A percentile compares a stretch with the other conserved stretches of the same genome.
Conservation (phyloP, 2,888 invertebrate species). For the Zhengitettix transpicula region DNA sequence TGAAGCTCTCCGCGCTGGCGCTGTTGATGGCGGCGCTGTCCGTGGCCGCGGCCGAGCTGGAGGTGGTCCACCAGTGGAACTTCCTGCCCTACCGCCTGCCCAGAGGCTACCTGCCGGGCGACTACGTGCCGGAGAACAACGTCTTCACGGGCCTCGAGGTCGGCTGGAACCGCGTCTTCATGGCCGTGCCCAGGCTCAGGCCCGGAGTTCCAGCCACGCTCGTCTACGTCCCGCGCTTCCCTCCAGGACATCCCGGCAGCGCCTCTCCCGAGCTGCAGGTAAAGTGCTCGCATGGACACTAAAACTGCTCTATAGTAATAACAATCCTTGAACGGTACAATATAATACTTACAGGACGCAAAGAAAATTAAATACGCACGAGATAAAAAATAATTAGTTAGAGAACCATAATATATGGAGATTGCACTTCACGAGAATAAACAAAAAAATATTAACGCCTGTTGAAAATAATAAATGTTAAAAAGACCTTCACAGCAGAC, state of each 20-base stretch:
- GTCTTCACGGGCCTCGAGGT: slow-evolving; percentile 64
- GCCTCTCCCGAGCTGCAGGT: slow-evolving; percentile 44
- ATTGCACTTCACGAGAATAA: too few relatives aligned
- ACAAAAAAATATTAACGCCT: too few relatives aligned
- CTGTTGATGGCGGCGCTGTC: background rate
- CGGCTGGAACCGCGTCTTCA: slow-evolving; percentile 50
- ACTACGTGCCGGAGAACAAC: slow-evolving; percentile 43
- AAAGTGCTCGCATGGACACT: background rate
- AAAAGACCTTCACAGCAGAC: too few relatives aligned
- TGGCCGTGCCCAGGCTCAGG: slow-evolving; percentile 56
- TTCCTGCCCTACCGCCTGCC: slow-evolving; percentile 49
- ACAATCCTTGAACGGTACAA: too few relatives aligned
- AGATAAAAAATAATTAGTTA: too few relatives aligned
- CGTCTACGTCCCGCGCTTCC: slow-evolving; percentile 45
- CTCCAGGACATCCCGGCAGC: slow-evolving; percentile 33
- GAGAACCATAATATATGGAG: too few relatives aligned
- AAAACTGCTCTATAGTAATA: too few relatives aligned
- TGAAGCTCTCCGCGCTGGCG: background rate
- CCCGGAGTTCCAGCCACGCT: slow-evolving; percentile 63
- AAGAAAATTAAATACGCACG: too few relatives aligned
- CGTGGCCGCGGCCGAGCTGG: slow-evolving; percentile 21
- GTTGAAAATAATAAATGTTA: too few relatives aligned
- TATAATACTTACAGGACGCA: too few relatives aligned
- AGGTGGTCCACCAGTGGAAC: slow-evolving; percentile 54
- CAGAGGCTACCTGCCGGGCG: slow-evolving; percentile 33